phyloP scores from a whole-genome alignment of 2,113 vertebrate species.

The Petaurus breviceps region DNA sequence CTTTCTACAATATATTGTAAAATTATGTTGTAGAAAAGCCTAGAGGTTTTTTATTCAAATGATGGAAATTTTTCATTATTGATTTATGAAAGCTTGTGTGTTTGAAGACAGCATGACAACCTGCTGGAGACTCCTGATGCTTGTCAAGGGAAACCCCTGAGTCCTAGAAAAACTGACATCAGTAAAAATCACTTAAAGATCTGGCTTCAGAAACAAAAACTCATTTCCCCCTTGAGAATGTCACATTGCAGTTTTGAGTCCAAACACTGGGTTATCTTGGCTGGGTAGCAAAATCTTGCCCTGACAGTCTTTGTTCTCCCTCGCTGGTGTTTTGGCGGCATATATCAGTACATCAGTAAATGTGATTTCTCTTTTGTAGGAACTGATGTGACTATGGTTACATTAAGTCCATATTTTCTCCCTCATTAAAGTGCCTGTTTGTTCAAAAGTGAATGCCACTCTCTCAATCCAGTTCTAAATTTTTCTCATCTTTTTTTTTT shows the following conservation, averaged over 20 bases:
- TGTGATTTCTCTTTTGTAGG: constrained; percentile 41
- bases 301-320: constrained; percentile 62
- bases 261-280: background rate
- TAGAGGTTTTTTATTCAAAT: constrained; percentile 29
- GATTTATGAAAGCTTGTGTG: constrained; percentile 5
- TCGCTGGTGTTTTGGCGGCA: constrained; percentile 39
- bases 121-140: constrained; percentile 31
- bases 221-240: background rate
- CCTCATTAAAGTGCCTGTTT: constrained; percentile 66
- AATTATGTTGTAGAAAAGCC: constrained; percentile 25
- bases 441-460: constrained; percentile 47
- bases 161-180: constrained; percentile 41
- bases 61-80: constrained; percentile 46
- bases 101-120: constrained; percentile 25
- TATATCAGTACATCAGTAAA: constrained; percentile 45
- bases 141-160: constrained; percentile 16
- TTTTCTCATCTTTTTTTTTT: constrained; percentile 8
- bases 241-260: constrained; percentile 29
- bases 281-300: background rate
- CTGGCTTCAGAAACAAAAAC: constrained; percentile 36
- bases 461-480: constrained; percentile 1
- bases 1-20: background rate
- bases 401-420: constrained; percentile 60
- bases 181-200: constrained; percentile 63
- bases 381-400: constrained; percentile 55